phyloP scores from a whole-genome alignment of 2,888 invertebrate genomes.

The Orchestes rusci region DNA sequence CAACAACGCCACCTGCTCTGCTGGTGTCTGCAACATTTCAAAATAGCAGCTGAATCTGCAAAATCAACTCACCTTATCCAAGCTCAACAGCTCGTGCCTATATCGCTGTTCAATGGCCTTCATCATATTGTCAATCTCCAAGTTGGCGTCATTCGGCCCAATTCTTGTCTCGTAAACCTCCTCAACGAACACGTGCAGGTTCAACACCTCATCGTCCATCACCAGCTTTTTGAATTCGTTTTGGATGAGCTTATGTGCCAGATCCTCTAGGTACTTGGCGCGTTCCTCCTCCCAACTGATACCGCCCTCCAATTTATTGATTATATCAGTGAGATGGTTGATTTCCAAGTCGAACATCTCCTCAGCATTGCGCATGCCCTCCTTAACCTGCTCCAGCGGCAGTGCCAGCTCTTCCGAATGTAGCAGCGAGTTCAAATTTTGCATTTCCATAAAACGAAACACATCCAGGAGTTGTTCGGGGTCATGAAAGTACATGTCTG shows the following conservation, averaged over 20 bases:
- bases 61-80: constrained; percentile 44
- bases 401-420: constrained; percentile 53
- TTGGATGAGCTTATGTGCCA: constrained; percentile 50
- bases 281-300: constrained; percentile 48
- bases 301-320: constrained; percentile 43
- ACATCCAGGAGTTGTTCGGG: constrained; percentile 51
- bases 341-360: constrained; percentile 41
- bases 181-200: constrained; percentile 53
- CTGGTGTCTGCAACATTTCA: constrained; percentile 40
- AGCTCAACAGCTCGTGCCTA: constrained; percentile 41
- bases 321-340: constrained; percentile 39
- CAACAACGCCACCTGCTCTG: constrained; percentile 47
- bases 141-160: constrained; percentile 51
- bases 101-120: constrained; percentile 53
- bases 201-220: constrained; percentile 50
- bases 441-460: constrained; percentile 55
- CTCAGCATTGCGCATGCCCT: constrained; percentile 46
- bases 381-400: constrained; percentile 47
- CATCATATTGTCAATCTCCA: constrained; percentile 51
- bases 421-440: constrained; percentile 56
- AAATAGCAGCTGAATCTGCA: not conserved
- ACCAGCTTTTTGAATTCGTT: constrained; percentile 52
- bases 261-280: constrained; percentile 47
- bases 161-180: constrained; percentile 57
- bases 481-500: constrained; percentile 50